Evolutionary conservation across 2,888 invertebrate species (phyloP).

Genomic region (Drosophila kokeensis): DNA sequence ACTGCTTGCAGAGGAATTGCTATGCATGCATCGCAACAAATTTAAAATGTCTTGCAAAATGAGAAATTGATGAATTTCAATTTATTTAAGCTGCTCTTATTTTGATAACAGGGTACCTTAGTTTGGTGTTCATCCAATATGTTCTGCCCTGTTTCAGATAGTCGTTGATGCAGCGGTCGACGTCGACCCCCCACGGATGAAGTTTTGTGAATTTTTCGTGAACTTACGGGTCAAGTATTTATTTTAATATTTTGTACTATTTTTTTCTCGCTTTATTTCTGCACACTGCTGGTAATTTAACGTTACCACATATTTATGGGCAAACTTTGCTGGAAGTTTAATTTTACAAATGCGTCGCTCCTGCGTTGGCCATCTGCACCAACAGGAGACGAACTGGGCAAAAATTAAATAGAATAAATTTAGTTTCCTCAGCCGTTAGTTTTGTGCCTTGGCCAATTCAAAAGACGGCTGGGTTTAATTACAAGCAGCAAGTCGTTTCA

Average conservation of each 20-base stretch:
- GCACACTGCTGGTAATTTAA: slow-evolving; percentile 9
- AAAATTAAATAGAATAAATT: slow-evolving; percentile 58
- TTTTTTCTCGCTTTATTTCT: slow-evolving; percentile 11
- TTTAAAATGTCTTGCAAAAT: not conserved
- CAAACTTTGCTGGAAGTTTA: slow-evolving; percentile 60
- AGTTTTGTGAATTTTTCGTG: slow-evolving; percentile 33
- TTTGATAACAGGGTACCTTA: not conserved
- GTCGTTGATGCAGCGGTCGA: slow-evolving; percentile 17
- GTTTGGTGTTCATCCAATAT: not conserved
- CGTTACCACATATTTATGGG: slow-evolving; percentile 58
- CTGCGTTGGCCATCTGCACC: slow-evolving; percentile 21
- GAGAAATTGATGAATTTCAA: not conserved
- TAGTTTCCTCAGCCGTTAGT: slow-evolving; percentile 29
- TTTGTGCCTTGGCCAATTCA: slow-evolving; percentile 27
- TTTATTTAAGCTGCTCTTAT: not conserved
- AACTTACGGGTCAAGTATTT: slow-evolving; percentile 71
- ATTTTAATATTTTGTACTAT: slow-evolving; percentile 33
- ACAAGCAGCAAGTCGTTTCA: slow-evolving; percentile 9
- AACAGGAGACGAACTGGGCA: slow-evolving; percentile 1
- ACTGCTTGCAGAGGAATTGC: not conserved
- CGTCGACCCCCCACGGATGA: slow-evolving; percentile 13
- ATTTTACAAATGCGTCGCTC: slow-evolving; percentile 44
- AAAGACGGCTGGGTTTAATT: slow-evolving; percentile 37
- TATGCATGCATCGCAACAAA: not conserved
- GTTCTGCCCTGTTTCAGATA: slow-evolving; percentile 16